Conservation (phyloP, 2,113 vertebrate genomes). For the Bufo gargarizans region DNA sequence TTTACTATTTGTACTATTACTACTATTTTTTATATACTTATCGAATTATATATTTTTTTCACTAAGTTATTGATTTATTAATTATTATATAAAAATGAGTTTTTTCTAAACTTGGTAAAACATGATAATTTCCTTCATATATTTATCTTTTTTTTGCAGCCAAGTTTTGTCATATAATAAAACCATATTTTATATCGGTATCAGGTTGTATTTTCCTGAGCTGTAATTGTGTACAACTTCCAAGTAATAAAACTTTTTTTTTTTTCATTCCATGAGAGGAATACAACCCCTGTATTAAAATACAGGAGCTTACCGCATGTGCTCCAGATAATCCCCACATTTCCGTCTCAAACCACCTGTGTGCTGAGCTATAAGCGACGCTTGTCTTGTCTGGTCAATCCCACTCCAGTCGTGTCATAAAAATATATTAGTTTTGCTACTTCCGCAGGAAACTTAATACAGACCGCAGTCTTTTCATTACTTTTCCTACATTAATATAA, state of each 20-base stretch:
- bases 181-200: neutral
- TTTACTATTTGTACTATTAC: too few species aligned
- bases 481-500: slow-evolving; percentile 47
- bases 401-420: neutral
- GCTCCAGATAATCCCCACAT: neutral
- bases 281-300: neutral
- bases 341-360: slow-evolving; percentile 35
- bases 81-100: neutral
- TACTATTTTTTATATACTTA: too few species aligned
- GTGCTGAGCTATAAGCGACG: neutral
- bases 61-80: neutral
- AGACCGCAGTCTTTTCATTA: slow-evolving; percentile 65
- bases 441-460: slow-evolving; percentile 70
- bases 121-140: neutral
- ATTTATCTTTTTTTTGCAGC: neutral
- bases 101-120: neutral
- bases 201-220: neutral
- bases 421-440: slow-evolving; percentile 58
- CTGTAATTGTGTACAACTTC: neutral
- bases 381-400: neutral
- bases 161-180: neutral
- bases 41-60: too few species aligned
- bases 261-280: neutral
- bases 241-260: slow-evolving; percentile 10
- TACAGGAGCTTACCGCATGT: slow-evolving; percentile 6